Conservation (phyloP, 2,113 vertebrate genomes). For the Cricetomys ansorgei region DNA sequence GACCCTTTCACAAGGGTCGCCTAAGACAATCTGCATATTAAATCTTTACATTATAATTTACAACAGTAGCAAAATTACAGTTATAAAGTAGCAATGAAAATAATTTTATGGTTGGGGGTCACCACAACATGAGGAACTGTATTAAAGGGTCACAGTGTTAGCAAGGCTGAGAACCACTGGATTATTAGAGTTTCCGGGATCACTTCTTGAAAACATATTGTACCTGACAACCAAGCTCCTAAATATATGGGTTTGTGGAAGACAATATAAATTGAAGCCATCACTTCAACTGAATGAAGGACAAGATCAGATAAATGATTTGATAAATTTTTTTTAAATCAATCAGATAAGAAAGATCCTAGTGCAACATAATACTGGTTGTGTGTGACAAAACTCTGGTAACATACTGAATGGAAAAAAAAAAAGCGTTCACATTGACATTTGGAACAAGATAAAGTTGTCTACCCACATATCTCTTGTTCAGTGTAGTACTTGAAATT, state of each 20-base stretch:
- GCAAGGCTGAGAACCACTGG: too few species aligned
- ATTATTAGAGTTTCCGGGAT: neutral
- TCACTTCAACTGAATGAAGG: neutral
- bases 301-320: neutral
- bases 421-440: neutral
- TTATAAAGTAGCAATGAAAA: too few species aligned
- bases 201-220: neutral
- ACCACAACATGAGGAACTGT: too few species aligned
- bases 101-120: too few species aligned
- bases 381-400: neutral
- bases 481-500: neutral
- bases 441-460: neutral
- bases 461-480: neutral
- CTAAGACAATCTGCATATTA: too few species aligned
- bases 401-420: neutral
- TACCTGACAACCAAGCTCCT: neutral
- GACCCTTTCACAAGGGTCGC: too few species aligned
- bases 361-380: neutral
- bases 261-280: neutral
- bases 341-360: neutral
- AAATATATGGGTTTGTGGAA: neutral
- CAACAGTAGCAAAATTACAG: too few species aligned
- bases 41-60: too few species aligned
- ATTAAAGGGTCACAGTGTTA: too few species aligned
- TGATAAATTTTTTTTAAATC: neutral